These are phyloP conservation scores for Toxonevra muliebris DNA, from an alignment of 2,888 invertebrate species.

Conservation along the genomic window DNA sequence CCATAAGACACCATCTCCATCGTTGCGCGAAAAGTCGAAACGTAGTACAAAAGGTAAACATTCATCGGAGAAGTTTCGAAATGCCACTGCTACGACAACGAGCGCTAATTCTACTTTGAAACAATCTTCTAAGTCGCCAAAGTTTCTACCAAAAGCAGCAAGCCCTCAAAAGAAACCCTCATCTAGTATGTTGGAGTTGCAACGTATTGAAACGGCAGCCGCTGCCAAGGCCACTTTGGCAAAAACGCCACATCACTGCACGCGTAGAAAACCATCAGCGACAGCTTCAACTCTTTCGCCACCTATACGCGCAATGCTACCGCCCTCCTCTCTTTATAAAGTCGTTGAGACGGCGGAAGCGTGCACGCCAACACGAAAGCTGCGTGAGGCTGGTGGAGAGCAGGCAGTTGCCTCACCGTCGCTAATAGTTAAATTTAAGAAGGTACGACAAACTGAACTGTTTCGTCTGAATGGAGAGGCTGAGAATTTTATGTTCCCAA, in stretches of 20 bases:
- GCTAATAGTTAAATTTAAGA: conserved; percentile 78
- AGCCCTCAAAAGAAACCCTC: conserved; percentile 40
- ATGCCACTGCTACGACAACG: conserved; percentile 34
- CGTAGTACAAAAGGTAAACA: conserved; percentile 58
- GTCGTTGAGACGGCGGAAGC: conserved; percentile 54
- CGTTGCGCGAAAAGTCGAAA: conserved; percentile 57
- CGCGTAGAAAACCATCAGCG: conserved; percentile 46
- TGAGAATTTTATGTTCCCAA: conserved; percentile 86
- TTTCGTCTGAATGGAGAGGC: conserved; percentile 84
- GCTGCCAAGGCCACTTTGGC: conserved; percentile 31
- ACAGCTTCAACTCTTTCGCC: conserved; percentile 50
- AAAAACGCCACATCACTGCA: conserved; percentile 36
- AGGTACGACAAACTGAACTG: conserved; percentile 78
- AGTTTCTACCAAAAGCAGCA: conserved; percentile 33
- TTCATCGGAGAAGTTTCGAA: conserved; percentile 57
- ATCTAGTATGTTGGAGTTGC: conserved; percentile 41
- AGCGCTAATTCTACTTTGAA: neutral
- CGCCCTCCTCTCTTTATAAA: conserved; percentile 61
- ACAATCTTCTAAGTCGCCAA: conserved; percentile 32
- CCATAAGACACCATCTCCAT: conserved; percentile 49
- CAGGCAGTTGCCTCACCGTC: conserved; percentile 58
- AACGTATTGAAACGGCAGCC: conserved; percentile 40
- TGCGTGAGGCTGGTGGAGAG: conserved; percentile 38
- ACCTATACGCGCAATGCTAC: conserved; percentile 60
- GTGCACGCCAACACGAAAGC: conserved; percentile 41